Conservation (phyloP, 2,797 vertebrate species). For the Otus scops region DNA sequence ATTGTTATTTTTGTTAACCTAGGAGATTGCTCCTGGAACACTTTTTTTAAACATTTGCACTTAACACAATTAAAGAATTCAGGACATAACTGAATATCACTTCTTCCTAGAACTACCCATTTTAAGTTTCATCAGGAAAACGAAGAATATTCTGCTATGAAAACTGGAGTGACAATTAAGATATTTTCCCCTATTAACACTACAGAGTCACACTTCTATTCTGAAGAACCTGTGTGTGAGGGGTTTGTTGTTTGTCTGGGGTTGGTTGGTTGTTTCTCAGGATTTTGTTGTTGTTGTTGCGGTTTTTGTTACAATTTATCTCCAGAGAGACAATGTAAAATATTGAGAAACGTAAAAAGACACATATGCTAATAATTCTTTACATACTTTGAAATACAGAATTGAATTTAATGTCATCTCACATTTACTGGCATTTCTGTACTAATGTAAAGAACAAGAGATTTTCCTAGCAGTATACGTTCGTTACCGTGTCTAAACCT, state of each 20-base stretch:
- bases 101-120: neutral
- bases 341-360: neutral
- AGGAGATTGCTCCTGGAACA: neutral
- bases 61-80: neutral
- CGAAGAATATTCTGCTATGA: neutral
- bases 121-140: neutral
- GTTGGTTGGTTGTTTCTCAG: neutral
- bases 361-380: neutral
- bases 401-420: neutral
- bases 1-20: neutral
- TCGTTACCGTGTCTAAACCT: conserved; percentile 82
- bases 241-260: too few species aligned
- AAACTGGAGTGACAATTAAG: neutral
- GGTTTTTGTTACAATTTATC: neutral
- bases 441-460: neutral
- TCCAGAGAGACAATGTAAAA: neutral
- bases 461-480: neutral
- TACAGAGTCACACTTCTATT: neutral
- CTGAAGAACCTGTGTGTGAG: neutral
- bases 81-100: neutral
- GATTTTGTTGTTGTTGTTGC: neutral
- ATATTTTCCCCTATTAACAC: neutral
- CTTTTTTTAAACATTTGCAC: neutral
- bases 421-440: neutral
- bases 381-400: neutral